Conservation (phyloP, 2,113 vertebrate genomes). For the Calyptomena viridis region DNA sequence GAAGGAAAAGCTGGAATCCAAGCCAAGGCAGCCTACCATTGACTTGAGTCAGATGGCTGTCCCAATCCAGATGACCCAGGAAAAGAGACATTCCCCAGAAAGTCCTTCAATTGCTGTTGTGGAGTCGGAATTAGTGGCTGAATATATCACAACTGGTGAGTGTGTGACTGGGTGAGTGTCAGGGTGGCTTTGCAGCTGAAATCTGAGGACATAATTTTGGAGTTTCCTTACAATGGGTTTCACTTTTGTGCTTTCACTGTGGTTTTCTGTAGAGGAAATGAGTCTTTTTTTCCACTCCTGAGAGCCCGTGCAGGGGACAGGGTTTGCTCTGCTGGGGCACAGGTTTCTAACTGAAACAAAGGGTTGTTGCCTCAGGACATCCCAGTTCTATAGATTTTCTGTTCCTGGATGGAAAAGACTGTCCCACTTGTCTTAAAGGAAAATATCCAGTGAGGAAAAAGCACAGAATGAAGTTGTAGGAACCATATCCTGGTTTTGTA, state of each 20-base stretch:
- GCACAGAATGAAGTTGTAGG: background rate
- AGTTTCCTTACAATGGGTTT: background rate
- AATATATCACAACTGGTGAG: conserved; percentile 83
- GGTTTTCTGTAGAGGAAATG: background rate
- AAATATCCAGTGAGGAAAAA: background rate
- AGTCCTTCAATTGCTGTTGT: conserved; percentile 83
- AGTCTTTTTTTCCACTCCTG: background rate
- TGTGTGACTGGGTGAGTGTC: background rate
- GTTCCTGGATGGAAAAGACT: conserved; percentile 7
- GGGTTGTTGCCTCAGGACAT: background rate
- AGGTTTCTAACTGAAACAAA: background rate
- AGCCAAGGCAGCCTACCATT: conserved; percentile 90
- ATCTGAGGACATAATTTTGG: background rate
- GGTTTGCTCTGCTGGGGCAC: conserved; percentile 44
- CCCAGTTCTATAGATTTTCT: background rate
- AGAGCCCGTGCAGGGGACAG: conserved; percentile 12
- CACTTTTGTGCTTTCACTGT: background rate
- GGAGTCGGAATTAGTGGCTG: conserved; percentile 83
- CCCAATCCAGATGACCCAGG: conserved; percentile 90
- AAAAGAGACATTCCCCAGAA: conserved; percentile 87
- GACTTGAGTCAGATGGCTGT: conserved; percentile 98
- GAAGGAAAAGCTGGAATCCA: conserved; percentile 90
- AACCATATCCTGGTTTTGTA: background rate
- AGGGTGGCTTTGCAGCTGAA: background rate
- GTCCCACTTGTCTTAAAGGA: background rate